Conservation (phyloP, 53 echinoderm and acorn worm genomes). For the Paelopatides confundens region DNA sequence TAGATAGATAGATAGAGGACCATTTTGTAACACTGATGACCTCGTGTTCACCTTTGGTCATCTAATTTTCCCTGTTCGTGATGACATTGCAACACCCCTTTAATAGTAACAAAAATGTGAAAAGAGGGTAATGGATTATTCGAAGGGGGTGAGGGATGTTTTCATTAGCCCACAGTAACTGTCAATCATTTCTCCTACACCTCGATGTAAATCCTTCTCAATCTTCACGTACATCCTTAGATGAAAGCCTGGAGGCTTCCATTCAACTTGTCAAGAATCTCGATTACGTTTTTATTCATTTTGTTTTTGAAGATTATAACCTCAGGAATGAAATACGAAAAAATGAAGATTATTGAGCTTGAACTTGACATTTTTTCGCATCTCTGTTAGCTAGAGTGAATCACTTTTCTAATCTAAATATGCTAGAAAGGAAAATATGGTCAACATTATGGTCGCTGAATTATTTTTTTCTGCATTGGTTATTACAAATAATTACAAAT, state of each 20-base stretch:
- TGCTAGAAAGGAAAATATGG: too few species aligned
- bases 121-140: constrained; percentile 29
- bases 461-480: too few species aligned
- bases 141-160: constrained; percentile 31
- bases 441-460: too few species aligned
- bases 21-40: too few species aligned
- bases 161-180: constrained; percentile 36
- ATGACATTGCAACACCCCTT: not conserved
- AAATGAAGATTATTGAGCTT: not conserved
- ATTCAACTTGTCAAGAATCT: constrained; percentile 14
- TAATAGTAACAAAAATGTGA: not conserved
- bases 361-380: constrained; percentile 38
- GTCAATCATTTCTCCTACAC: constrained; percentile 16
- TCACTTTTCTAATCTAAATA: too few species aligned
- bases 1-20: too few species aligned
- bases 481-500: too few species aligned
- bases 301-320: not conserved
- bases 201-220: constrained; percentile 1
- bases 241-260: constrained; percentile 16
- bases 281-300: not conserved
- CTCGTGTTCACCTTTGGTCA: too few species aligned
- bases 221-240: constrained; percentile 19
- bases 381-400: not conserved
- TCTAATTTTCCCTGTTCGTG: too few species aligned
- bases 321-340: not conserved